These are phyloP conservation scores for Anguilla obscura DNA, from an alignment of 2,797 vertebrate species.

Conservation along the genomic window DNA sequence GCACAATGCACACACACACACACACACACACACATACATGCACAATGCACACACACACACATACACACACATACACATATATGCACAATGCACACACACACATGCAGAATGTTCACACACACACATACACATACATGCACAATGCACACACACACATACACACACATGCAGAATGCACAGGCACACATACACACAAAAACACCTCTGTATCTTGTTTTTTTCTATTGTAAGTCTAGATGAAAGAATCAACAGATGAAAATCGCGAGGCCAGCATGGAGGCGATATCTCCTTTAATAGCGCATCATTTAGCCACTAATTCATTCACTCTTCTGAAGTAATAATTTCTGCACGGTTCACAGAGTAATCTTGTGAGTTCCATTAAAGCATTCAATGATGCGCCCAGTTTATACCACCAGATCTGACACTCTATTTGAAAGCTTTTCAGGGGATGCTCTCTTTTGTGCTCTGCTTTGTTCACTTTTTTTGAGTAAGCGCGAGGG, in stretches of 20 bases:
- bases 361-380: background rate
- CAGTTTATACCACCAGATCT: background rate
- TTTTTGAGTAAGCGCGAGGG: background rate
- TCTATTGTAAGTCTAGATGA: background rate
- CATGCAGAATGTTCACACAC: no score
- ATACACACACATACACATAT: no score
- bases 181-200: background rate
- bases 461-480: background rate
- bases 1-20: no score
- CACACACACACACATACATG: no score
- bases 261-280: background rate
- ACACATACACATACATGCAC: no score
- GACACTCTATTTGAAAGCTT: background rate
- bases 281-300: background rate
- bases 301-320: background rate
- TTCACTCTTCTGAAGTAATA: background rate
- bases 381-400: background rate
- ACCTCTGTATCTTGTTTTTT: background rate
- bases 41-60: no score
- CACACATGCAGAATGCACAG: background rate
- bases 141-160: no score
- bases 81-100: no score
- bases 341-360: background rate
- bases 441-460: background rate
- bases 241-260: background rate